Percentiles rank a stretch among this genome's conserved stretches.
These are phyloP conservation scores for Podarcis lilfordi DNA, from an alignment of 2,797 vertebrate genomes.

Conservation along the genomic window DNA sequence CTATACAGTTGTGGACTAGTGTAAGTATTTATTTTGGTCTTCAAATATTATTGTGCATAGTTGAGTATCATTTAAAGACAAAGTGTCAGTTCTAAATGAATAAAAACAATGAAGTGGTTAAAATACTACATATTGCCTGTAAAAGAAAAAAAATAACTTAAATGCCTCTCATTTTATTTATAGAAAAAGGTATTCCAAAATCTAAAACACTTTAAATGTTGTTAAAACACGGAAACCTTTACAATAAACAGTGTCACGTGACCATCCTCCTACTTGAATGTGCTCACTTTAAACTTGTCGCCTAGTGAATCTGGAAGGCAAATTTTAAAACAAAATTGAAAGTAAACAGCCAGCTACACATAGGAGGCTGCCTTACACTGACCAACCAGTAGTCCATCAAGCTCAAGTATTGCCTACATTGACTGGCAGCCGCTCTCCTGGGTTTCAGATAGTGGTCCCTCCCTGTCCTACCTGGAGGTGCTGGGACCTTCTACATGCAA, in stretches of 20 bases:
- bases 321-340: not conserved
- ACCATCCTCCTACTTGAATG: not conserved
- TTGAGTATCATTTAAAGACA: conserved; percentile 49
- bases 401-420: too few relatives aligned
- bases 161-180: conserved; percentile 20
- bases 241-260: not conserved
- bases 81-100: conserved; percentile 12
- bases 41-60: conserved; percentile 38
- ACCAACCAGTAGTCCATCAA: too few relatives aligned
- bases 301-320: not conserved
- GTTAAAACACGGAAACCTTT: not conserved
- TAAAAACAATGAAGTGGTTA: not conserved
- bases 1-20: conserved; percentile 59
- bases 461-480: too few relatives aligned
- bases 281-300: not conserved
- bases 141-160: not conserved
- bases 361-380: too few relatives aligned
- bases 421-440: too few relatives aligned
- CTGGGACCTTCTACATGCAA: too few relatives aligned
- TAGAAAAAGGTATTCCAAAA: conserved; percentile 10
- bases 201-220: not conserved
- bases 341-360: too few relatives aligned
- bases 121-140: not conserved
- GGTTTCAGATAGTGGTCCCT: too few relatives aligned
- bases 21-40: conserved; percentile 43